A percentile compares a stretch with the other conserved stretches of the same genome.
These are phyloP conservation scores for Sebastes iracundus DNA, from an alignment of 2,797 vertebrate genomes.

Conservation along the genomic window DNA sequence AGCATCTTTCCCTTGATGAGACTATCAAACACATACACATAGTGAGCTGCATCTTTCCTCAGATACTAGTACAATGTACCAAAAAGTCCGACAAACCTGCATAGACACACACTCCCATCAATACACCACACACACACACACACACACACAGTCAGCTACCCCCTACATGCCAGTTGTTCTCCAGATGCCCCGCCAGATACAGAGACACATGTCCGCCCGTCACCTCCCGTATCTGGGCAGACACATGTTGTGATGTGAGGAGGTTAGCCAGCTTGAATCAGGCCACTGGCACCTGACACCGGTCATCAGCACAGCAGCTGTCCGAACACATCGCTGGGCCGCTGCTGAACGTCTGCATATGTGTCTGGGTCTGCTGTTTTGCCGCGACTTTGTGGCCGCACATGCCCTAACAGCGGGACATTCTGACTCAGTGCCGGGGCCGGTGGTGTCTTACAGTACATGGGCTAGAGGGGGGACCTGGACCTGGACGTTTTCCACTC, in stretches of 20 bases:
- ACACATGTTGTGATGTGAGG: constrained; percentile 67
- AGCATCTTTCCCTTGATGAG: constrained; percentile 9
- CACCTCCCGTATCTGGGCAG: constrained; percentile 46
- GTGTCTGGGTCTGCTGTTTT: constrained; percentile 54
- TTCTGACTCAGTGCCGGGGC: constrained; percentile 2
- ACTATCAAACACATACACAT: neutral
- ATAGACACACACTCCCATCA: neutral
- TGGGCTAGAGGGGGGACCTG: neutral
- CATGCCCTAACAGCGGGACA: constrained; percentile 28
- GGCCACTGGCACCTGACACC: constrained; percentile 74
- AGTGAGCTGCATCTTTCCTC: neutral
- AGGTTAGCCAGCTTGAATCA: constrained; percentile 72
- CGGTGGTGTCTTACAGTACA: neutral
- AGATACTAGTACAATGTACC: neutral
- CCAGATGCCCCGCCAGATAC: constrained; percentile 64
- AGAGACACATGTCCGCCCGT: constrained; percentile 55
- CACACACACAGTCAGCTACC: neutral
- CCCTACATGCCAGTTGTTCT: constrained; percentile 56
- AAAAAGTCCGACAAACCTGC: neutral
- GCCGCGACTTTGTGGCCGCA: constrained; percentile 42
- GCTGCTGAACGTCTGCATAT: constrained; percentile 46
- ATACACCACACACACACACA: neutral
- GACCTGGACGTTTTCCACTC: constrained; percentile 2
- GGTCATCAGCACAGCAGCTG: constrained; percentile 74
- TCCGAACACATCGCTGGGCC: constrained; percentile 48